These are phyloP conservation scores for Hemicrepidius hirtus DNA, from an alignment of 2,888 invertebrate genomes.

Conservation along the genomic window DNA sequence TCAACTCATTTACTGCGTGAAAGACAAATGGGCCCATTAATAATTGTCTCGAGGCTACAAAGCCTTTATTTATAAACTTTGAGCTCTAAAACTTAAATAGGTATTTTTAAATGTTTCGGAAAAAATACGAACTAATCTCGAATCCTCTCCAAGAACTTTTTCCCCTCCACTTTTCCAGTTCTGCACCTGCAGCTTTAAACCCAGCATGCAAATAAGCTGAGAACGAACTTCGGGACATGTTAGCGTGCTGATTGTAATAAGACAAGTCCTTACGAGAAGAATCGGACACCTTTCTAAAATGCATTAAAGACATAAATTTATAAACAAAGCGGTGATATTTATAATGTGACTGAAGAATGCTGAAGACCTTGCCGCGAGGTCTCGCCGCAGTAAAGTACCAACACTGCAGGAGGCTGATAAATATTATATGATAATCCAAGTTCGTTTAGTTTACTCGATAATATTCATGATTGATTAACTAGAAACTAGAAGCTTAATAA, in stretches of 20 bases:
- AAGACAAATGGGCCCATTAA: slow-evolving; percentile 27
- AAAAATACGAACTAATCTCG: not conserved
- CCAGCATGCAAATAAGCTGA: slow-evolving; percentile 9
- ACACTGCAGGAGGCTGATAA: slow-evolving; percentile 9
- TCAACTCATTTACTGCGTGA: slow-evolving; percentile 6
- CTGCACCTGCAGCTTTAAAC: slow-evolving; percentile 18
- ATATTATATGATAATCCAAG: slow-evolving; percentile 1
- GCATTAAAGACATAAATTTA: slow-evolving; percentile 22
- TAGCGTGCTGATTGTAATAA: not conserved
- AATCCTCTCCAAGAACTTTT: no score
- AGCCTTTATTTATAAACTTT: slow-evolving; percentile 8
- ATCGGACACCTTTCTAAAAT: slow-evolving; percentile 19
- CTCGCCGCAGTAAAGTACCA: slow-evolving; percentile 18
- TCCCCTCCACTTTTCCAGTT: not conserved
- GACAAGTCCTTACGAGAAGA: not conserved
- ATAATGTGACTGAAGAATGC: slow-evolving; percentile 23
- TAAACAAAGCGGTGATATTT: slow-evolving; percentile 28
- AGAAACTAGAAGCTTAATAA: no score
- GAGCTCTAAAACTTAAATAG: not conserved
- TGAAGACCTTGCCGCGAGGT: slow-evolving; percentile 31
- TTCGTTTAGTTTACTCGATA: no score
- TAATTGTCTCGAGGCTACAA: not conserved
- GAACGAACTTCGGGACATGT: slow-evolving; percentile 17
- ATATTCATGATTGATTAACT: no score
- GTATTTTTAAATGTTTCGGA: not conserved